Evolutionary conservation across 2,113 vertebrate species (phyloP).

Genomic region (Marmota flaviventris): DNA sequence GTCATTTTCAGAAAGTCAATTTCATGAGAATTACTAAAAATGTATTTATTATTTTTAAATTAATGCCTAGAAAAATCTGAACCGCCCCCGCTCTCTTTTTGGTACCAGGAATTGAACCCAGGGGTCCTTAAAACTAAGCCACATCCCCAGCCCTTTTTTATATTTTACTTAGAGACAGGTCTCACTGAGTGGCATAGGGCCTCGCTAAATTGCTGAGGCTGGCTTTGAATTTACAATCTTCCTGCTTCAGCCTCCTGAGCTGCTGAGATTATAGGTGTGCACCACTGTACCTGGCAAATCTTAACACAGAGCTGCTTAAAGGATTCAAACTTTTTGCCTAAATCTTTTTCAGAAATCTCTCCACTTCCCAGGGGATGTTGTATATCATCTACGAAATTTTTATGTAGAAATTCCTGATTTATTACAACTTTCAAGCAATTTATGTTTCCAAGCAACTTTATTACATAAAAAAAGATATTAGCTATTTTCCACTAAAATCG

Average conservation of each 20-base stretch:
- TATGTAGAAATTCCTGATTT: constrained; percentile 42
- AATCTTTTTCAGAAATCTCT: constrained; percentile 50
- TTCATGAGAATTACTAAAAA: constrained; percentile 24
- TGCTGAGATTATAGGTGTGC: no score
- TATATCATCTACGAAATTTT: background rate
- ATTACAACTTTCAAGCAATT: background rate
- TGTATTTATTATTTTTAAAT: background rate
- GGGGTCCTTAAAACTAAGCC: no score
- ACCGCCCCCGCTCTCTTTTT: background rate
- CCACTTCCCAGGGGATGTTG: background rate
- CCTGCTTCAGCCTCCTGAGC: no score
- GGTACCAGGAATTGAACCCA: no score
- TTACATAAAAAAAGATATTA: background rate
- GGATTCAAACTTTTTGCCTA: background rate
- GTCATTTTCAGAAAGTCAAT: constrained; percentile 32
- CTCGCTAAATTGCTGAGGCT: no score
- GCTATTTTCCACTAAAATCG: constrained; percentile 38
- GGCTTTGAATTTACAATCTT: no score
- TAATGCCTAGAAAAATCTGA: constrained; percentile 48
- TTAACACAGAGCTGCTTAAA: background rate
- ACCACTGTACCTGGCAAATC: no score
- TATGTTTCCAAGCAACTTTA: constrained; percentile 52
- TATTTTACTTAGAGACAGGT: no score
- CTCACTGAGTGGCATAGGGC: no score
- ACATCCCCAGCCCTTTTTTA: no score